These are phyloP conservation scores for Zele albiditarsus DNA, from an alignment of 2,888 invertebrate species.

Conservation along the genomic window DNA sequence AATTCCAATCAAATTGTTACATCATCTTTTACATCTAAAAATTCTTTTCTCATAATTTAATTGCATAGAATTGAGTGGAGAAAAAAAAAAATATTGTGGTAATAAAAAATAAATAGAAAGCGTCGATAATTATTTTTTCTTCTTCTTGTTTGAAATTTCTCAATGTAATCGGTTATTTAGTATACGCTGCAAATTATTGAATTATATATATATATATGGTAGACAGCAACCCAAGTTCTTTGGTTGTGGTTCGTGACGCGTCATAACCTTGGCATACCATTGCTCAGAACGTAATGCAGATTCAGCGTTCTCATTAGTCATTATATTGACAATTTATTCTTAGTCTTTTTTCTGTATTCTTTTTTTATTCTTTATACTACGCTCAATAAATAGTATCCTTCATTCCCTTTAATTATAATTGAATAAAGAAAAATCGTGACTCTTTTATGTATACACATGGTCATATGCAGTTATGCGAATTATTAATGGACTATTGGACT, in stretches of 20 bases:
- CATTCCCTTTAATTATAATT: conserved; percentile 9
- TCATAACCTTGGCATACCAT: conserved; percentile 58
- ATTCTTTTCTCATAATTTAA: not conserved
- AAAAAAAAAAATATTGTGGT: not conserved
- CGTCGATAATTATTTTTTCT: not conserved
- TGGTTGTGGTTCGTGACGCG: conserved; percentile 48
- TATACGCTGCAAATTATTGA: not conserved
- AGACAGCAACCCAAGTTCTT: conserved; percentile 17
- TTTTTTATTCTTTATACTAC: not conserved
- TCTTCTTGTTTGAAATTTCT: not conserved
- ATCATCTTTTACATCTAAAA: not conserved
- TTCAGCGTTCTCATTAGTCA: conserved; percentile 52
- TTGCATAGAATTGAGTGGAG: not conserved
- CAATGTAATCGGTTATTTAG: not conserved
- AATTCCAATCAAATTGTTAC: not conserved
- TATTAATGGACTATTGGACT: conserved; percentile 14
- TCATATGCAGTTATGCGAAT: not conserved
- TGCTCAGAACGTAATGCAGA: conserved; percentile 53
- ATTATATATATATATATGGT: not conserved
- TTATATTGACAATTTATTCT: conserved; percentile 16
- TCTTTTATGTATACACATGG: not conserved
- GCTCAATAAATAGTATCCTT: conserved; percentile 14
- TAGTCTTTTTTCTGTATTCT: not conserved
- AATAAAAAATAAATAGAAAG: not conserved
- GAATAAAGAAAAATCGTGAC: conserved; percentile 21